A percentile compares a stretch with the other conserved stretches of the same genome.
These are phyloP conservation scores for Trisateles emortualis DNA, from an alignment of 2,888 invertebrate species.

Conservation along the genomic window DNA sequence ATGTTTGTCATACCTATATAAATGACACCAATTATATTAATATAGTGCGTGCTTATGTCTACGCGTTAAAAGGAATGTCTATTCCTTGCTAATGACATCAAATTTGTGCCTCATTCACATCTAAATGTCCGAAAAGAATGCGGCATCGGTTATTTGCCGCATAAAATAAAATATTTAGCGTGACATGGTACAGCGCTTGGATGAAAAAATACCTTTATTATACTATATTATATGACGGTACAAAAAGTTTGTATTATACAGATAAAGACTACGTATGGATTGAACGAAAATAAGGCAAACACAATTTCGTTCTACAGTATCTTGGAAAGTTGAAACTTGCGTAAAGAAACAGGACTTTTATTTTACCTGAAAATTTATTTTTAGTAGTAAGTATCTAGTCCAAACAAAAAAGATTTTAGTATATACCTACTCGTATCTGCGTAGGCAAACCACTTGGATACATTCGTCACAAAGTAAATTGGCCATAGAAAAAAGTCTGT, in stretches of 20 bases:
- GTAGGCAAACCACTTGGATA: too few relatives aligned
- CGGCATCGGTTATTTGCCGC: constrained; percentile 54
- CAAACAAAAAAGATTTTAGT: too few relatives aligned
- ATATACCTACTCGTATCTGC: too few relatives aligned
- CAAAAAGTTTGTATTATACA: neutral
- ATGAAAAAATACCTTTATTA: too few relatives aligned
- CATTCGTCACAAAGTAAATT: too few relatives aligned
- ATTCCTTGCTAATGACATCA: constrained; percentile 72
- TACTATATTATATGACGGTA: constrained; percentile 3
- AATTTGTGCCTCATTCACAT: constrained; percentile 63
- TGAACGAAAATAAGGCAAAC: constrained; percentile 11
- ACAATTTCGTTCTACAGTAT: constrained; percentile 1
- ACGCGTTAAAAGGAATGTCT: constrained; percentile 67
- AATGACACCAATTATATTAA: constrained; percentile 56
- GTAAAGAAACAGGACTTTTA: too few relatives aligned
- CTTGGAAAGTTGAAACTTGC: too few relatives aligned
- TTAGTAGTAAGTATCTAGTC: neutral
- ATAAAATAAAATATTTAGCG: constrained; percentile 69
- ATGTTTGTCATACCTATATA: constrained; percentile 2
- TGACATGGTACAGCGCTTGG: constrained; percentile 57
- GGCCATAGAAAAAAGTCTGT: too few relatives aligned
- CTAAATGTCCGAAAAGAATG: constrained; percentile 69
- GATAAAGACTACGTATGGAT: constrained; percentile 5
- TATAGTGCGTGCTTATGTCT: constrained; percentile 61
- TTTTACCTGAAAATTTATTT: neutral